Conservation (phyloP, 1,140 invertebrate species). For the Diorhabda elongata region DNA sequence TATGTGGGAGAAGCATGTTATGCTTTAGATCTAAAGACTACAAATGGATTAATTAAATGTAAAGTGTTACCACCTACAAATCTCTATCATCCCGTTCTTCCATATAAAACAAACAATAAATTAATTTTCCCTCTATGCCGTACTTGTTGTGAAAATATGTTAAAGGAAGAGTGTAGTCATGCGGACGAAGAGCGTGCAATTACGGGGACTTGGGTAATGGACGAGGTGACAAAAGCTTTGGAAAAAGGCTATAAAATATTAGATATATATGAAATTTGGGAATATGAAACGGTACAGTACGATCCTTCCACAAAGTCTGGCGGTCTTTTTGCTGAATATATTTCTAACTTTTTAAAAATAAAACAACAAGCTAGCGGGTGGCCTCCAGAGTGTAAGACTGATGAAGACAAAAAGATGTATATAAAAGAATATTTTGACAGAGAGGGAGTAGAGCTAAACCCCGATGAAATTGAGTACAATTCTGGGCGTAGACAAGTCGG, state of each 20-base stretch:
- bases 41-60: constrained; percentile 37
- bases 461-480: constrained; percentile 19
- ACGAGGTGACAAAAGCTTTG: constrained; percentile 44
- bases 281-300: constrained; percentile 19
- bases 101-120: constrained; percentile 33
- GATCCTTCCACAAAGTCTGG: constrained; percentile 7
- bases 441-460: constrained; percentile 43
- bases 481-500: constrained; percentile 11
- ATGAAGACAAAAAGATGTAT: constrained; percentile 27
- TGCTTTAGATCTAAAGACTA: neutral
- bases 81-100: constrained; percentile 42
- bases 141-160: constrained; percentile 28
- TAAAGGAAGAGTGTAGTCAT: constrained; percentile 30
- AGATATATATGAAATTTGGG: constrained; percentile 23
- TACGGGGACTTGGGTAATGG: constrained; percentile 44
- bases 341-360: constrained; percentile 42
- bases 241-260: constrained; percentile 25
- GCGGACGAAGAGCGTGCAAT: constrained; percentile 37
- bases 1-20: constrained; percentile 17
- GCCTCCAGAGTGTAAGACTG: constrained; percentile 34
- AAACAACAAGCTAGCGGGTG: constrained; percentile 44
- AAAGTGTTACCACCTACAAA: constrained; percentile 38
- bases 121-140: constrained; percentile 40
- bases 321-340: constrained; percentile 39
- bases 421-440: constrained; percentile 33